Conservation (phyloP, 2,888 invertebrate genomes). For the Branchipolynoe longqiensis region DNA sequence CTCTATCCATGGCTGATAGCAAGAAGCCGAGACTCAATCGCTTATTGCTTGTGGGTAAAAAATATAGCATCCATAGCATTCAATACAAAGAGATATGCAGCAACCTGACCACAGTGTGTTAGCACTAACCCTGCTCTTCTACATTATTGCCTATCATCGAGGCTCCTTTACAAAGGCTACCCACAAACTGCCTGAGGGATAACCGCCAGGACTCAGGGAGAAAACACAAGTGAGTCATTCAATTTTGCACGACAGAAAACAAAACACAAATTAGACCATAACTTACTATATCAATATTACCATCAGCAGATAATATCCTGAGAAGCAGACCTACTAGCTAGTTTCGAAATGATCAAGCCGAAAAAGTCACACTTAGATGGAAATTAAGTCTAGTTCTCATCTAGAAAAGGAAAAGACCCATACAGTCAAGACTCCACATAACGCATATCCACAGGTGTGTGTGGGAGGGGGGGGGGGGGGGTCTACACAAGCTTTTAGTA, state of each 20-base stretch:
- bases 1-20: slow-evolving; percentile 45
- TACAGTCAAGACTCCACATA: too few species aligned
- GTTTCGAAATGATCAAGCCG: too few species aligned
- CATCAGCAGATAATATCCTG: too few species aligned
- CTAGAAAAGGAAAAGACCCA: too few species aligned
- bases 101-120: slow-evolving; percentile 35
- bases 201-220: neutral
- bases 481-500: too few species aligned
- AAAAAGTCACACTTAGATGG: too few species aligned
- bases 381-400: too few species aligned
- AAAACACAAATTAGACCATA: slow-evolving; percentile 3
- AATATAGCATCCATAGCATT: slow-evolving; percentile 52
- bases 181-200: neutral
- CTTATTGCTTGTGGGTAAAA: slow-evolving; percentile 47
- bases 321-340: too few species aligned
- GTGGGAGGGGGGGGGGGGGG: too few species aligned
- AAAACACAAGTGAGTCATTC: slow-evolving; percentile 5
- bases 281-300: too few species aligned
- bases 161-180: neutral
- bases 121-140: neutral
- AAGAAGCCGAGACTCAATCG: slow-evolving; percentile 41
- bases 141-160: slow-evolving; percentile 25
- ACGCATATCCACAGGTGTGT: too few species aligned
- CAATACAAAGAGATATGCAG: slow-evolving; percentile 48
- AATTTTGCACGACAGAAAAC: slow-evolving; percentile 23